Evolutionary conservation across 1,140 invertebrate species (phyloP).

Genomic region (Bursaphelenchus mucronatus): DNA sequence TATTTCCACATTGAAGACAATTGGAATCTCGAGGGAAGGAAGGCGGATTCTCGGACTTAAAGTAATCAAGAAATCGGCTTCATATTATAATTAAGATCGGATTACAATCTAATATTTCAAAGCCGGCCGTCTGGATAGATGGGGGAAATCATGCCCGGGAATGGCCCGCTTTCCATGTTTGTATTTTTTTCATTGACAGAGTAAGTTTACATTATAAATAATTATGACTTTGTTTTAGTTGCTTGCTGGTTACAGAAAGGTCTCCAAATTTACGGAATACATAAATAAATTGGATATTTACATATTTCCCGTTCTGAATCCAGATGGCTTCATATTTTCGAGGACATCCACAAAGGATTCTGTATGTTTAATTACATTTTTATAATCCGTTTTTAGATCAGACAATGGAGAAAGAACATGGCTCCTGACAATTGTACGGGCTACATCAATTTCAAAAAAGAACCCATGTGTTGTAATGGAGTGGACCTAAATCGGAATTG

Average conservation of each 20-base stretch:
- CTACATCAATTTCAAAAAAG: slow-evolving; percentile 36
- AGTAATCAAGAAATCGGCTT: slow-evolving; percentile 13
- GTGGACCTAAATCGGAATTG: slow-evolving; percentile 56
- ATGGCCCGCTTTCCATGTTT: slow-evolving; percentile 55
- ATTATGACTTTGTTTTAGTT: slow-evolving; percentile 31
- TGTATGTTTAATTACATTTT: slow-evolving; percentile 24
- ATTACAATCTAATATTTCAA: not conserved
- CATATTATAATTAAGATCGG: slow-evolving; percentile 28
- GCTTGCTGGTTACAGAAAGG: slow-evolving; percentile 50
- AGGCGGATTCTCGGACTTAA: slow-evolving; percentile 47
- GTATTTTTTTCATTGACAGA: slow-evolving; percentile 54
- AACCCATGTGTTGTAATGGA: slow-evolving; percentile 49
- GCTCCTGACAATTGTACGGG: slow-evolving; percentile 52
- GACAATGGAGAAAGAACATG: slow-evolving; percentile 54
- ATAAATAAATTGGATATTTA: slow-evolving; percentile 64
- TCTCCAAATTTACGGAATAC: slow-evolving; percentile 52
- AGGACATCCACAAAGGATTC: slow-evolving; percentile 57
- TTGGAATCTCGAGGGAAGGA: slow-evolving; percentile 41
- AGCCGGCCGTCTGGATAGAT: slow-evolving; percentile 51
- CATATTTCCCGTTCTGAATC: slow-evolving; percentile 70
- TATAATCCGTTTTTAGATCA: slow-evolving; percentile 32
- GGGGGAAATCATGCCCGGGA: slow-evolving; percentile 55
- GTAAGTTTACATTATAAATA: slow-evolving; percentile 14
- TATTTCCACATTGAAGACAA: slow-evolving; percentile 40
- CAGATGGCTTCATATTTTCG: slow-evolving; percentile 71